These are phyloP conservation scores for Scaptomyza reducta DNA, from an alignment of 2,888 invertebrate genomes.

Conservation along the genomic window DNA sequence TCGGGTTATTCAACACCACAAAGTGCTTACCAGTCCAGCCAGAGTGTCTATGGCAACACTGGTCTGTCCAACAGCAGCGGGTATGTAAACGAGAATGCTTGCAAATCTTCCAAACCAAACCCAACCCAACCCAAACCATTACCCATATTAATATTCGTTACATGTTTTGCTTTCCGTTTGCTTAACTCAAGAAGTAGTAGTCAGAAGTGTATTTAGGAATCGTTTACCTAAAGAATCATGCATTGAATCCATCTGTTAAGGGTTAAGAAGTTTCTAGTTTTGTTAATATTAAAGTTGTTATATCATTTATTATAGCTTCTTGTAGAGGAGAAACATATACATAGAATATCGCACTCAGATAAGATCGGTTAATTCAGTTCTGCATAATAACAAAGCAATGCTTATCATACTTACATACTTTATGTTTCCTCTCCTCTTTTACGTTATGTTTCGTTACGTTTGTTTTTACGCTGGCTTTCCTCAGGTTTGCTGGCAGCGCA, in stretches of 20 bases:
- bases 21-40: conserved; percentile 84
- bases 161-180: conserved; percentile 11
- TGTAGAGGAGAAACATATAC: too few species aligned
- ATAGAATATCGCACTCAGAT: too few species aligned
- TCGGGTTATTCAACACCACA: conserved; percentile 84
- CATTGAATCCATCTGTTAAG: too few species aligned
- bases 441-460: conserved; percentile 7
- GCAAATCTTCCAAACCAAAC: neutral
- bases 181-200: too few species aligned
- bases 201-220: too few species aligned
- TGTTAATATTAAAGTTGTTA: too few species aligned
- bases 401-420: conserved; percentile 3
- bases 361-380: too few species aligned
- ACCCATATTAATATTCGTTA: neutral
- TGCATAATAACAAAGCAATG: neutral
- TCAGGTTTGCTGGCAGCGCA: conserved; percentile 84
- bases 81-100: conserved; percentile 72
- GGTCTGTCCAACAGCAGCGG: conserved; percentile 84
- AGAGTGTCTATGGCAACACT: conserved; percentile 84
- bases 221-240: too few species aligned
- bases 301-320: too few species aligned
- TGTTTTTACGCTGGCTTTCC: conserved; percentile 13
- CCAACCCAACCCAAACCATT: neutral
- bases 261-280: too few species aligned
- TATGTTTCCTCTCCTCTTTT: conserved; percentile 27